Percentiles rank a stretch among this genome's conserved stretches.
Evolutionary conservation across 2,797 vertebrate species (phyloP).

Genomic region (Acrossocheilus wenchowensis): DNA sequence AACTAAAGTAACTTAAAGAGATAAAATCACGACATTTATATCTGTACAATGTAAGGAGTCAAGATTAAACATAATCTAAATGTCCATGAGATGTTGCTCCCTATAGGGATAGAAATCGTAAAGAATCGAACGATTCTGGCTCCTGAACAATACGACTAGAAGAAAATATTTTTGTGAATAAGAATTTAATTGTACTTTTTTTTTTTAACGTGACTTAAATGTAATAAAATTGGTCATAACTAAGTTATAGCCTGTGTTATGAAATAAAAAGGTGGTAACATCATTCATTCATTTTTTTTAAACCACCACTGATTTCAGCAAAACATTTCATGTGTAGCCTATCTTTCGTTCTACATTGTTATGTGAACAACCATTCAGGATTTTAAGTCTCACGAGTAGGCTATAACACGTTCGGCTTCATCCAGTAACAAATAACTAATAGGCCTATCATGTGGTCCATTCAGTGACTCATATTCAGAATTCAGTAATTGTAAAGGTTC

Average conservation of each 20-base stretch:
- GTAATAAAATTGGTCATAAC: not conserved
- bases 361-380: not conserved
- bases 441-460: not conserved
- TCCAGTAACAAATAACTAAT: not conserved
- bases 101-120: not conserved
- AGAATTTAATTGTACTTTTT: too few relatives aligned
- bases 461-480: not conserved
- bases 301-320: not conserved
- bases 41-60: not conserved
- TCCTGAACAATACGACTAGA: not conserved
- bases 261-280: not conserved
- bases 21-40: not conserved
- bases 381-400: not conserved
- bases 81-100: not conserved
- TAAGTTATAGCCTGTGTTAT: not conserved
- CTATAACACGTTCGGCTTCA: too few relatives aligned
- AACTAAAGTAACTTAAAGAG: not conserved
- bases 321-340: not conserved
- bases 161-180: too few relatives aligned
- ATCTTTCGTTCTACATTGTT: not conserved
- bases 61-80: not conserved
- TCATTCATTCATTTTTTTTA: not conserved
- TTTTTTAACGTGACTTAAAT: not conserved
- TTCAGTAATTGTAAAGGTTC: not conserved
- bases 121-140: not conserved